Percentiles rank a stretch among this genome's conserved stretches.
Conservation (phyloP, 1,140 invertebrate genomes). For the Melipona quadrifasciata region DNA sequence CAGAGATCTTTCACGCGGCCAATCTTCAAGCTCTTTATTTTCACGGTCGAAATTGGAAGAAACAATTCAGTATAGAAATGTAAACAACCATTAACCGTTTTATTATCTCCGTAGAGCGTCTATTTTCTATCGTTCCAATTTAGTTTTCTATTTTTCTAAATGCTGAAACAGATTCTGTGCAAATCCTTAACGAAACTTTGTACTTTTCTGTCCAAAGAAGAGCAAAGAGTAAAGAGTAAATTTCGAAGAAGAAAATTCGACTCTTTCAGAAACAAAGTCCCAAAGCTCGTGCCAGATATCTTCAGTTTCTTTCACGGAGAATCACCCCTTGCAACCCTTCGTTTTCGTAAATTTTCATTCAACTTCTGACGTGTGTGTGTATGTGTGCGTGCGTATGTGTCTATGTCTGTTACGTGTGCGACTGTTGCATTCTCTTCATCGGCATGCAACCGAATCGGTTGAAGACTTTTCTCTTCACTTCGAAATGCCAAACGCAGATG, state of each 20-base stretch:
- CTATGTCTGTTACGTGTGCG: slow-evolving; percentile 1
- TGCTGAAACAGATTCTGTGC: neutral
- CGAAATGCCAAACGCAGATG: slow-evolving; percentile 64
- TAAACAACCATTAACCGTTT: neutral
- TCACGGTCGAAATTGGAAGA: neutral
- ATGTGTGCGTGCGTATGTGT: slow-evolving; percentile 5
- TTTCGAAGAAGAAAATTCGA: neutral
- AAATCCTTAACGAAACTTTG: neutral
- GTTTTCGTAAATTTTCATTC: neutral
- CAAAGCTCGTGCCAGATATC: neutral
- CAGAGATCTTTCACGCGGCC: neutral
- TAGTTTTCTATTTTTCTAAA: neutral
- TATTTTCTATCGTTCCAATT: neutral
- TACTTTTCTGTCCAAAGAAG: neutral
- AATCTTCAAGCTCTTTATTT: neutral
- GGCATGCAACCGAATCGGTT: slow-evolving; percentile 54
- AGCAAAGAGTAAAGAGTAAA: neutral
- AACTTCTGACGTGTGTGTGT: neutral
- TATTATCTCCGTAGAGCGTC: neutral
- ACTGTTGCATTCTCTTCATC: slow-evolving; percentile 34
- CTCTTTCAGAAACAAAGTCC: neutral
- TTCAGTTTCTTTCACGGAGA: neutral
- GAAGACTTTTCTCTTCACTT: slow-evolving; percentile 30
- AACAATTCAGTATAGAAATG: neutral
- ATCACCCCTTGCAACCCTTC: neutral